These are phyloP conservation scores for Triplophysa yarkandensis DNA, from an alignment of 2,797 vertebrate genomes.

Conservation along the genomic window DNA sequence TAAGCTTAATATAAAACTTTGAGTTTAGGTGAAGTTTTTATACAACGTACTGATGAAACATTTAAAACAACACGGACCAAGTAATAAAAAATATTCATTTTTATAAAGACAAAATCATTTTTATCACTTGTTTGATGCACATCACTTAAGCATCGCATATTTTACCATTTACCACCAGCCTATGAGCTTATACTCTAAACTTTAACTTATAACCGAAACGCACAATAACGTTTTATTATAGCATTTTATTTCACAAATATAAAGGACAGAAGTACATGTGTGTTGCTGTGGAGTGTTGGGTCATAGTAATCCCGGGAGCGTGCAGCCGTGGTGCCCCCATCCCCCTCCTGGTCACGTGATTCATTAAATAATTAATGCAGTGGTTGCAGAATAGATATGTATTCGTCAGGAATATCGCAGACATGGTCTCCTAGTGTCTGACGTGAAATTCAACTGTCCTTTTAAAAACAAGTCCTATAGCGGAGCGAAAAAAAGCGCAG, in stretches of 20 bases:
- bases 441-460: slow-evolving; percentile 97
- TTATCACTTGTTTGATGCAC: neutral
- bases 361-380: slow-evolving; percentile 99
- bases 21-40: neutral
- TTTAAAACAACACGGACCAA: neutral
- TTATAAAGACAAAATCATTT: slow-evolving; percentile 19
- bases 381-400: slow-evolving; percentile 98
- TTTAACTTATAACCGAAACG: neutral
- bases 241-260: slow-evolving; percentile 37
- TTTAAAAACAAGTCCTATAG: slow-evolving; percentile 91
- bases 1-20: neutral
- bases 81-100: neutral
- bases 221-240: slow-evolving; percentile 7
- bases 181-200: neutral
- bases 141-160: neutral
- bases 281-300: slow-evolving; percentile 76
- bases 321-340: slow-evolving; percentile 81
- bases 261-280: slow-evolving; percentile 50
- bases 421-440: slow-evolving; percentile 89
- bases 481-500: slow-evolving; percentile 72
- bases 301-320: slow-evolving; percentile 86
- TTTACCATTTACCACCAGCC: neutral
- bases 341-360: slow-evolving; percentile 88
- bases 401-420: slow-evolving; percentile 93
- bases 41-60: neutral